These are phyloP conservation scores for Drosophila rhopaloa DNA, from an alignment of 1,140 invertebrate species.

Conservation along the genomic window DNA sequence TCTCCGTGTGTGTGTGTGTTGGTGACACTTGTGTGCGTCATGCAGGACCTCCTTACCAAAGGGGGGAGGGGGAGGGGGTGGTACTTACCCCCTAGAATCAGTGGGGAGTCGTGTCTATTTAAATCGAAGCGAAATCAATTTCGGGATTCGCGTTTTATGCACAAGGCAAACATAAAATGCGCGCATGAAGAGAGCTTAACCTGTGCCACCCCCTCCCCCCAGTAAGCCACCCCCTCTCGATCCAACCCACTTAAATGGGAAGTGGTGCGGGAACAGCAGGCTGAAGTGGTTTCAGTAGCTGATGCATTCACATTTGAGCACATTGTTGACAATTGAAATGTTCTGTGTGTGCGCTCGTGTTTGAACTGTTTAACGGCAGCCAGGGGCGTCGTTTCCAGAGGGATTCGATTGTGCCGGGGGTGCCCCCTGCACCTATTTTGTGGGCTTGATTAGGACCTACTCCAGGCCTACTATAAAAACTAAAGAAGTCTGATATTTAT, in stretches of 20 bases:
- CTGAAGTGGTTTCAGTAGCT: slow-evolving; percentile 52
- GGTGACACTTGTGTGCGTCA: slow-evolving; percentile 24
- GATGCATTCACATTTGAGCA: slow-evolving; percentile 70
- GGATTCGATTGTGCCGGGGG: neutral
- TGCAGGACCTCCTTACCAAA: slow-evolving; percentile 1
- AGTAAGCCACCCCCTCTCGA: neutral
- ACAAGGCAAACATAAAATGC: slow-evolving; percentile 73
- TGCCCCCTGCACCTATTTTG: no score
- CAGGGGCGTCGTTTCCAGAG: slow-evolving; percentile 18
- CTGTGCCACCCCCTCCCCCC: neutral
- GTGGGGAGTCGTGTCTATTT: slow-evolving; percentile 65
- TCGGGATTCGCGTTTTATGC: slow-evolving; percentile 74
- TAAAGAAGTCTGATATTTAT: no score
- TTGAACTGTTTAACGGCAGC: slow-evolving; percentile 15
- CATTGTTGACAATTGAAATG: slow-evolving; percentile 75
- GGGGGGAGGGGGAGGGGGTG: no score
- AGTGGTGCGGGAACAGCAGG: neutral
- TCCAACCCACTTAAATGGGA: neutral
- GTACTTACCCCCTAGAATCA: slow-evolving; percentile 11
- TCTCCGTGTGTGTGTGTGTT: slow-evolving; percentile 15
- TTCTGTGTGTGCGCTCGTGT: slow-evolving; percentile 56
- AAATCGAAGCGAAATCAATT: slow-evolving; percentile 79
- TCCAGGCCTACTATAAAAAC: no score
- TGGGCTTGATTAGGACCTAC: no score
- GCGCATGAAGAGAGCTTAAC: slow-evolving; percentile 68